These are phyloP conservation scores for Amphilophus citrinellus DNA, from an alignment of 2,113 vertebrate genomes.

Conservation along the genomic window DNA sequence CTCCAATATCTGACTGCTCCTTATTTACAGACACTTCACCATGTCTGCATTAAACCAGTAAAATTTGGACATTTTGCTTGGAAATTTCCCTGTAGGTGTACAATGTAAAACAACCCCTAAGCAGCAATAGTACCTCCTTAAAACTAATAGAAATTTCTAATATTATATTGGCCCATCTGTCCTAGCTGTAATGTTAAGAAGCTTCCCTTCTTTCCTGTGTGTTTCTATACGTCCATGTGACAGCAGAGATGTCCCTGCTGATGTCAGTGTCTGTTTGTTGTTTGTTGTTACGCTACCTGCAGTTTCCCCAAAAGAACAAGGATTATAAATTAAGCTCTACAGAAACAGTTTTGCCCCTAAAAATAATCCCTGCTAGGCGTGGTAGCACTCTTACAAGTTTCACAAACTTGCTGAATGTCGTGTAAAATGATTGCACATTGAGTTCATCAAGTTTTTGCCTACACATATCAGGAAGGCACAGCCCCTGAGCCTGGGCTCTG, in stretches of 20 bases:
- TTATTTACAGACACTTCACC: conserved; percentile 31
- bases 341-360: neutral
- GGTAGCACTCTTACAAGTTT: neutral
- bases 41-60: neutral
- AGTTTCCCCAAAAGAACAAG: neutral
- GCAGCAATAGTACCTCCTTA: neutral
- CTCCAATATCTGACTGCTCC: conserved; percentile 40
- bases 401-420: neutral
- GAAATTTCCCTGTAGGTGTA: accelerated
- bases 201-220: neutral
- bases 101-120: neutral
- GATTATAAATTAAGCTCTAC: neutral
- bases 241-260: neutral
- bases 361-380: neutral
- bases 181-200: neutral
- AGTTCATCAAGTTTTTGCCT: neutral
- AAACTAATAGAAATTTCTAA: neutral
- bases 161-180: accelerated
- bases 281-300: neutral
- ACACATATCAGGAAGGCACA: neutral
- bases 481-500: neutral
- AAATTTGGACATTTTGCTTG: neutral
- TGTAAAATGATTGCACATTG: neutral
- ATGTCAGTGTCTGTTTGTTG: neutral
- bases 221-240: neutral